Conservation (phyloP, 2,113 vertebrate genomes). For the Aldabrachelys gigantea region DNA sequence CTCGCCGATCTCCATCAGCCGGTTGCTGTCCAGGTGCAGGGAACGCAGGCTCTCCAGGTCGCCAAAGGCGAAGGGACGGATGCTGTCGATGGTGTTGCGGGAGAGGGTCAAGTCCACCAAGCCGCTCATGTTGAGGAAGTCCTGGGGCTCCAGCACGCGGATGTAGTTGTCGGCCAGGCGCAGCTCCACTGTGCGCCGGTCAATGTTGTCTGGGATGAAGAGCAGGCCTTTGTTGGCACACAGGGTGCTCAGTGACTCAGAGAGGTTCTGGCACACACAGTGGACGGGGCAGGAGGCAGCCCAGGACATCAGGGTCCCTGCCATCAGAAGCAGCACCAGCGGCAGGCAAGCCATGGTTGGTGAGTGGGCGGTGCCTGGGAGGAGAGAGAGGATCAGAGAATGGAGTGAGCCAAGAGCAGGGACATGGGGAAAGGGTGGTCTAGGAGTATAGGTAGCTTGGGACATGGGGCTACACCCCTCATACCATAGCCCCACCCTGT, state of each 20-base stretch:
- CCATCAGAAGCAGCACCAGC: conserved; percentile 67
- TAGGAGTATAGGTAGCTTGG: neutral
- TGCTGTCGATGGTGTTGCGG: conserved; percentile 93
- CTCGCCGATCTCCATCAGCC: conserved; percentile 83
- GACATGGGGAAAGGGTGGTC: too few relatives aligned
- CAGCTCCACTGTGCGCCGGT: conserved; percentile 93
- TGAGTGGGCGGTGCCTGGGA: conserved; percentile 44
- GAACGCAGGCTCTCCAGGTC: conserved; percentile 89
- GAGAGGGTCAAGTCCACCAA: conserved; percentile 95
- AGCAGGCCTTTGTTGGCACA: conserved; percentile 92
- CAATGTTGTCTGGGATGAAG: conserved; percentile 90
- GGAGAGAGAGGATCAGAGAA: neutral
- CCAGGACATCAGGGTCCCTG: conserved; percentile 66
- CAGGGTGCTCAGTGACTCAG: conserved; percentile 91
- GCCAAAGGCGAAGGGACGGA: conserved; percentile 87
- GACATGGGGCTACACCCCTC: too few relatives aligned
- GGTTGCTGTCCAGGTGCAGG: conserved; percentile 93
- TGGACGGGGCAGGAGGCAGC: conserved; percentile 89
- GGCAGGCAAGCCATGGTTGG: conserved; percentile 78
- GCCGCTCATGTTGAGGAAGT: conserved; percentile 97
- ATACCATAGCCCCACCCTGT: too few relatives aligned
- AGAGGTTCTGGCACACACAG: conserved; percentile 92
- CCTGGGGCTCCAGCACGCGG: conserved; percentile 91
- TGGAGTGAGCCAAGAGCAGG: neutral
- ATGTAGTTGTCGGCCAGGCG: conserved; percentile 96